These are phyloP conservation scores for Nemotelus pantherinus DNA, from an alignment of 2,888 invertebrate genomes.

Conservation along the genomic window DNA sequence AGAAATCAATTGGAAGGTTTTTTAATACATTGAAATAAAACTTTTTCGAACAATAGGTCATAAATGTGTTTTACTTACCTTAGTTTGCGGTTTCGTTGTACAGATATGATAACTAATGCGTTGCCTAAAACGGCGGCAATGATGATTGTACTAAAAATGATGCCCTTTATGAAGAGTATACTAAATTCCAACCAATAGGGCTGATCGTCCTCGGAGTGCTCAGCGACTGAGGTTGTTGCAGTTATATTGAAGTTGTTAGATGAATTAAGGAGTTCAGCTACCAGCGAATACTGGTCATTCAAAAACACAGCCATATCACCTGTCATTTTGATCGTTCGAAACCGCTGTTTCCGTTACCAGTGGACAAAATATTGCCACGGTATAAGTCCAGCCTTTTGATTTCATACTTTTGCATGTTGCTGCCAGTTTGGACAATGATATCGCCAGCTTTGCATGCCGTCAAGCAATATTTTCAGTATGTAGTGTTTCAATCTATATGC, in stretches of 20 bases:
- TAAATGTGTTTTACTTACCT: constrained; percentile 57
- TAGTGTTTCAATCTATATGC: no score
- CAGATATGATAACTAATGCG: constrained; percentile 76
- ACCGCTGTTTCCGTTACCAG: constrained; percentile 6
- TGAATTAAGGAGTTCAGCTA: constrained; percentile 23
- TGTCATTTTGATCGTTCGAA: constrained; percentile 45
- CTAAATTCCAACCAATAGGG: constrained; percentile 68
- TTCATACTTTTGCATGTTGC: constrained; percentile 39
- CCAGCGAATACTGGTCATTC: constrained; percentile 44
- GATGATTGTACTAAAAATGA: constrained; percentile 87
- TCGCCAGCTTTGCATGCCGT: constrained; percentile 23
- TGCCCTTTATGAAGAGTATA: constrained; percentile 75
- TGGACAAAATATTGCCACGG: constrained; percentile 33
- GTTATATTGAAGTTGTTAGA: constrained; percentile 32
- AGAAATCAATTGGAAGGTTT: no score
- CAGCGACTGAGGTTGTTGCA: constrained; percentile 46
- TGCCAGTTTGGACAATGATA: constrained; percentile 31
- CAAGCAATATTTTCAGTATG: constrained; percentile 27
- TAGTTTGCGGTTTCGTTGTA: constrained; percentile 65
- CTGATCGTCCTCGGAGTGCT: constrained; percentile 45
- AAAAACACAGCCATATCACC: constrained; percentile 49
- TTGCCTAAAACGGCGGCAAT: constrained; percentile 91
- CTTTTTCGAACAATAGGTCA: no score
- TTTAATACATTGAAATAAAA: no score
- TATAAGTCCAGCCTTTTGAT: constrained; percentile 19